Conservation (phyloP, 2,113 vertebrate genomes). For the Colossoma macropomum region DNA sequence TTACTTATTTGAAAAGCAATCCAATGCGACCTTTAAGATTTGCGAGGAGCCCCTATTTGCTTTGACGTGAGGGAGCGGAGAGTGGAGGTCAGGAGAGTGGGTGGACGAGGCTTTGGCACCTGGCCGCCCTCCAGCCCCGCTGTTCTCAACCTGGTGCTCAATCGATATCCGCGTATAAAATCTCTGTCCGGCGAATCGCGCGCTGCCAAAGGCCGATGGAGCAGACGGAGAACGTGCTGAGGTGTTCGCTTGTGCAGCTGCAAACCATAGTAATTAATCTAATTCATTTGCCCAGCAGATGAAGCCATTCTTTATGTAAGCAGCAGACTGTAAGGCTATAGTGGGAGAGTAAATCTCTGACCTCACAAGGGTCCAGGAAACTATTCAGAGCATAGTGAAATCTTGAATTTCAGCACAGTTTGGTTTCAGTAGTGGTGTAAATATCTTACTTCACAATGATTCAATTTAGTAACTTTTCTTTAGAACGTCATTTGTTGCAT, state of each 20-base stretch:
- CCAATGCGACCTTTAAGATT: constrained; percentile 55
- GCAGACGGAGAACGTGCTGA: constrained; percentile 29
- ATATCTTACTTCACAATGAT: too few species aligned
- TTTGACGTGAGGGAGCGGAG: constrained; percentile 16
- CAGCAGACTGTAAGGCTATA: constrained; percentile 5
- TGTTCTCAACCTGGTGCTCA: constrained; percentile 31
- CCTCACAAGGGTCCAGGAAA: neutral
- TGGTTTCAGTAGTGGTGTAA: neutral
- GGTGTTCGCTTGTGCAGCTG: constrained; percentile 34
- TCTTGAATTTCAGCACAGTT: neutral
- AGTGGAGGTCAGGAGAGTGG: constrained; percentile 36
- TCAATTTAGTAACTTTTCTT: neutral
- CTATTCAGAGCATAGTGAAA: neutral
- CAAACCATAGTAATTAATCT: constrained; percentile 37
- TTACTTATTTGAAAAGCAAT: constrained; percentile 53
- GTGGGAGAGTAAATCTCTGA: neutral
- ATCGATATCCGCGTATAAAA: constrained; percentile 51
- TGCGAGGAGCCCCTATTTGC: constrained; percentile 39
- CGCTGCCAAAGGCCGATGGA: constrained; percentile 37
- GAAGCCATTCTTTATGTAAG: constrained; percentile 13
- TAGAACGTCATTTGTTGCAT: too few species aligned
- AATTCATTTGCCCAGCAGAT: constrained; percentile 41
- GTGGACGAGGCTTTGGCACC: constrained; percentile 2
- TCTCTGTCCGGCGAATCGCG: constrained; percentile 42
- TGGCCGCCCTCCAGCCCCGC: constrained; percentile 27